These are phyloP conservation scores for Paramormyrops kingsleyae DNA, from an alignment of 2,113 vertebrate species.

Conservation along the genomic window DNA sequence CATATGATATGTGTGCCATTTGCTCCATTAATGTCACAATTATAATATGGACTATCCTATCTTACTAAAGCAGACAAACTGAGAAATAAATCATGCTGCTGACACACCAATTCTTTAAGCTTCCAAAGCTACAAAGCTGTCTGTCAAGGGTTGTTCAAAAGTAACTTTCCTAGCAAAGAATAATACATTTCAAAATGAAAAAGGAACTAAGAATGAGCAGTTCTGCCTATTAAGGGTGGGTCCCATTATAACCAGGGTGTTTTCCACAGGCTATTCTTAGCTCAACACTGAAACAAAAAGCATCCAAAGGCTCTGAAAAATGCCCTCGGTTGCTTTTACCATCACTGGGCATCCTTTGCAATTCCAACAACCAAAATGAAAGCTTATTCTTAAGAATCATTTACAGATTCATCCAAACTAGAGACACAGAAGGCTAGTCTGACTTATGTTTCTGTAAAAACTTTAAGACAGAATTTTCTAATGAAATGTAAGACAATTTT, in stretches of 20 bases:
- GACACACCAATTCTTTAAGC: not conserved
- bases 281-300: conserved; percentile 35
- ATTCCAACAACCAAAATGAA: not conserved
- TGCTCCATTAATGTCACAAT: not conserved
- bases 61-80: not conserved
- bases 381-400: not conserved
- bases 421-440: not conserved
- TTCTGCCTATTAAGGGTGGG: conserved; percentile 56
- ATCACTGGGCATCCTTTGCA: not conserved
- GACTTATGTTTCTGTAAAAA: not conserved
- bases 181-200: conserved; percentile 41
- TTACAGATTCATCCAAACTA: not conserved
- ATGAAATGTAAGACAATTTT: not conserved
- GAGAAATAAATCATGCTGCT: not conserved
- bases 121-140: conserved; percentile 18
- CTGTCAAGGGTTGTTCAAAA: conserved; percentile 1
- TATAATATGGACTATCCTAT: not conserved
- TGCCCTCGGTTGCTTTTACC: not conserved
- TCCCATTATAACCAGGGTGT: conserved; percentile 44
- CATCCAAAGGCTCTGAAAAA: not conserved
- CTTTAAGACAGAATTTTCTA: not conserved
- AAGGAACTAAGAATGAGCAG: conserved; percentile 42
- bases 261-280: conserved; percentile 59
- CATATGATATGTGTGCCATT: not conserved
- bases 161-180: conserved; percentile 39